Evolutionary conservation across 2,113 vertebrate genomes (phyloP).

Genomic region (Lucifuga dentata): DNA sequence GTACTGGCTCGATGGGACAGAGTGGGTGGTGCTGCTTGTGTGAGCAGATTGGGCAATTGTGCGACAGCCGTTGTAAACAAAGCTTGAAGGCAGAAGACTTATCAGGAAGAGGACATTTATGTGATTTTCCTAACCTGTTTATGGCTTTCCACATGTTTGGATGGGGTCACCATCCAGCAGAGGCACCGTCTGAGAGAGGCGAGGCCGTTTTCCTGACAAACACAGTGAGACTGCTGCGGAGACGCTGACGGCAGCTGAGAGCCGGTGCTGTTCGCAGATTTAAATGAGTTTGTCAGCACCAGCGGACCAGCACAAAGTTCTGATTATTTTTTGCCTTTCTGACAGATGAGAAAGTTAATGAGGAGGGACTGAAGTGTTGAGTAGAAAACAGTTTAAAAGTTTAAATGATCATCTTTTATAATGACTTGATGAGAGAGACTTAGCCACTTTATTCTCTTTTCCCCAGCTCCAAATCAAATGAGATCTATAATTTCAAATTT

Average conservation of each 20-base stretch:
- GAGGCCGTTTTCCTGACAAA: conserved; percentile 1
- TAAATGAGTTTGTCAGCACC: conserved; percentile 49
- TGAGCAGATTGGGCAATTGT: conserved; percentile 3
- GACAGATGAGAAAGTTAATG: conserved; percentile 34
- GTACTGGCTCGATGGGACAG: conserved; percentile 9
- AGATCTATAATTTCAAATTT: too few relatives aligned
- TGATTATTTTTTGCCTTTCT: conserved; percentile 24
- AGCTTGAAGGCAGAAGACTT: not conserved
- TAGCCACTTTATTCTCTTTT: too few relatives aligned
- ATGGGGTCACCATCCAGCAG: not conserved
- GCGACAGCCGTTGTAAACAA: conserved; percentile 21
- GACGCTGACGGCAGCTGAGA: conserved; percentile 11
- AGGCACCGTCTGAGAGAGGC: not conserved
- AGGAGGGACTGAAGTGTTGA: conserved; percentile 5
- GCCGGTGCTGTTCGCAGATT: conserved; percentile 31
- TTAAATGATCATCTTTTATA: too few relatives aligned
- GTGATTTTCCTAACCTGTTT: conserved; percentile 5
- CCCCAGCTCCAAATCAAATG: too few relatives aligned
- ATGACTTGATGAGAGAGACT: too few relatives aligned
- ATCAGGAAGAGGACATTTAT: not conserved
- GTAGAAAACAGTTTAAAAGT: not conserved
- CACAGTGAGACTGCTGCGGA: conserved; percentile 4
- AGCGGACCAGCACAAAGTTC: conserved; percentile 21
- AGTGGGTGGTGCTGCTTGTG: conserved; percentile 22
- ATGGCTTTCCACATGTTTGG: conserved; percentile 2